These are phyloP conservation scores for Hanleya hanleyi DNA, from an alignment of 2,888 invertebrate species.

Conservation along the genomic window DNA sequence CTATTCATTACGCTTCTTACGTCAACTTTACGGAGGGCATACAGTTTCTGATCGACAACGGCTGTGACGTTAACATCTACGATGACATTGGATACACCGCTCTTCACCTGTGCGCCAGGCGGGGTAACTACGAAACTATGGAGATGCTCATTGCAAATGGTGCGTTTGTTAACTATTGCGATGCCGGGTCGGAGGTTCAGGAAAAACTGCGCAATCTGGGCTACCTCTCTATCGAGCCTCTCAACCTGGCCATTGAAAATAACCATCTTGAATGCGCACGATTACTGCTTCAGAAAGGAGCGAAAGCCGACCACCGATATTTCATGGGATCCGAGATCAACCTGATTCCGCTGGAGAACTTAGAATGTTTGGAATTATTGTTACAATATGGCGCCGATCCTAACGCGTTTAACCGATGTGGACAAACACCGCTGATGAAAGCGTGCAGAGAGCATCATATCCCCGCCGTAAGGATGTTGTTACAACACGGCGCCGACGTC, in stretches of 20 bases:
- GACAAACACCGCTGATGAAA: slow-evolving; percentile 93
- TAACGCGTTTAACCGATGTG: slow-evolving; percentile 89
- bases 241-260: slow-evolving; percentile 90
- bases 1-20: slow-evolving; percentile 95
- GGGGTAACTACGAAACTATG: slow-evolving; percentile 79
- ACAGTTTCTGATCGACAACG: slow-evolving; percentile 83
- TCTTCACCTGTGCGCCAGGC: slow-evolving; percentile 91
- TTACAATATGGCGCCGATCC: slow-evolving; percentile 91
- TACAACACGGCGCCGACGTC: slow-evolving; percentile 88
- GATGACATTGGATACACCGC: slow-evolving; percentile 95
- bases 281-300: slow-evolving; percentile 86
- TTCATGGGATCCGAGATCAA: slow-evolving; percentile 94
- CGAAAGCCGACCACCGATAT: slow-evolving; percentile 92
- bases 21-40: slow-evolving; percentile 85
- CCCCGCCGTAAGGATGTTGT: slow-evolving; percentile 75
- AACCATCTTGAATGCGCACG: slow-evolving; percentile 81
- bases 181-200: slow-evolving; percentile 78
- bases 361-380: slow-evolving; percentile 86
- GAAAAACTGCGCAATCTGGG: slow-evolving; percentile 53
- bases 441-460: slow-evolving; percentile 79
- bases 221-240: slow-evolving; percentile 82
- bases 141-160: slow-evolving; percentile 83
- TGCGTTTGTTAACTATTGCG: slow-evolving; percentile 85
- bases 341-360: slow-evolving; percentile 83
- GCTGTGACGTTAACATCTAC: slow-evolving; percentile 76